A percentile compares a stretch with the other conserved stretches of the same genome.
These are phyloP conservation scores for Caenorhabditis inopinata DNA, from an alignment of 1,140 invertebrate species.

Conservation along the genomic window DNA sequence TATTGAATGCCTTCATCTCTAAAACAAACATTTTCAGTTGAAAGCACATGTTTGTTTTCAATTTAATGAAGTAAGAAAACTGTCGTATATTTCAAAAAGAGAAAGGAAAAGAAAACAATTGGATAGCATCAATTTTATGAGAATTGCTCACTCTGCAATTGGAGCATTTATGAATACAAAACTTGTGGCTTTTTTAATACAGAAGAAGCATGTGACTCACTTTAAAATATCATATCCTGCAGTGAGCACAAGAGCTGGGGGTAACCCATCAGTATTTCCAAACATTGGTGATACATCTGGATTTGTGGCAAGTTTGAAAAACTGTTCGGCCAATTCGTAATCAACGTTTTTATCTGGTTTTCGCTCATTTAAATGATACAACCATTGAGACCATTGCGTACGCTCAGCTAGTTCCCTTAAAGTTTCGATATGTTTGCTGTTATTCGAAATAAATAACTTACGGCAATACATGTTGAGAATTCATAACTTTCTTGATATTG, in stretches of 20 bases:
- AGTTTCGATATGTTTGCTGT: neutral
- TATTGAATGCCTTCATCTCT: conserved; percentile 50
- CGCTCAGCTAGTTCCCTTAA: conserved; percentile 7
- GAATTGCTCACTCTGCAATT: no score
- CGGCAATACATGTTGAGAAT: conserved; percentile 20
- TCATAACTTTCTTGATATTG: conserved; percentile 46
- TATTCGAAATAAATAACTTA: neutral
- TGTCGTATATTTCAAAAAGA: no score
- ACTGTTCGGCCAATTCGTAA: neutral
- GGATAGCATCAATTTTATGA: no score
- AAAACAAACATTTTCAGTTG: no score
- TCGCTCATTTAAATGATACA: neutral
- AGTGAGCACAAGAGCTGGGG: conserved; percentile 41
- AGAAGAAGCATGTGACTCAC: no score
- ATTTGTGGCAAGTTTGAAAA: conserved; percentile 4
- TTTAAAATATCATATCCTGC: conserved; percentile 40
- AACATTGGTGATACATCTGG: conserved; percentile 33
- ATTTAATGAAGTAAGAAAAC: no score
- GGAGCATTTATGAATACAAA: no score
- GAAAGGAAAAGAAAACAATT: no score
- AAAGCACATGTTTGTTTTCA: no score
- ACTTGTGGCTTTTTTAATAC: no score
- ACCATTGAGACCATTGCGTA: neutral
- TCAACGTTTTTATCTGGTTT: neutral
- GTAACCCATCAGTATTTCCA: conserved; percentile 20